These are phyloP conservation scores for Acrocyrtus sp. DNA, from an alignment of 2,888 invertebrate genomes.

Conservation along the genomic window DNA sequence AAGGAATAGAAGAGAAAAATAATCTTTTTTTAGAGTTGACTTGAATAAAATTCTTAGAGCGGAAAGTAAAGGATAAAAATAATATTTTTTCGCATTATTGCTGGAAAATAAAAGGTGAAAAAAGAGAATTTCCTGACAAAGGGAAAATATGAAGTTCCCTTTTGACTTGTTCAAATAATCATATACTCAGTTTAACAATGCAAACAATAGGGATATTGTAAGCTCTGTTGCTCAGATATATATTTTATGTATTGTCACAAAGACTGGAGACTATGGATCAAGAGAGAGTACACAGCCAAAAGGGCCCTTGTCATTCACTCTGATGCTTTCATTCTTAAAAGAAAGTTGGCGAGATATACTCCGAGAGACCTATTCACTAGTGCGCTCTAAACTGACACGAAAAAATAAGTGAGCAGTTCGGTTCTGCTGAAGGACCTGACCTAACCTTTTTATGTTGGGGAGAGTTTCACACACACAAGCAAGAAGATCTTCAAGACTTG, in stretches of 20 bases:
- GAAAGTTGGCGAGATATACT: conserved; percentile 9
- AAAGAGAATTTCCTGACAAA: too few species aligned
- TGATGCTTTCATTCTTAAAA: conserved; percentile 38
- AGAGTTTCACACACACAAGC: too few species aligned
- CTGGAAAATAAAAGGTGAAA: neutral
- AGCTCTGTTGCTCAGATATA: conserved; percentile 35
- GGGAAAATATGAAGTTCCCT: conserved; percentile 16
- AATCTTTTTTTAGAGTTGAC: too few species aligned
- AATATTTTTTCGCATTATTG: too few species aligned
- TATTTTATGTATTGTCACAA: conserved; percentile 8
- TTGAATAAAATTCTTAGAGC: too few species aligned
- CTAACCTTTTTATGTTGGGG: conserved; percentile 9
- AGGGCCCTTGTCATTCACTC: conserved; percentile 12
- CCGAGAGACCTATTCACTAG: neutral
- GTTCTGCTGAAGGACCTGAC: conserved; percentile 25
- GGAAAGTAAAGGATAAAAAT: too few species aligned
- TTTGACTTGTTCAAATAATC: conserved; percentile 31
- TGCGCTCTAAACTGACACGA: neutral
- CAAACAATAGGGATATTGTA: conserved; percentile 12
- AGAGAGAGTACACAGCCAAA: too few species aligned
- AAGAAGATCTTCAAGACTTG: too few species aligned
- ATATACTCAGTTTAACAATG: conserved; percentile 32
- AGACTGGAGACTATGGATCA: too few species aligned
- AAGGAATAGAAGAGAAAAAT: too few species aligned
- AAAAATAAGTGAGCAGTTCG: conserved; percentile 18